A percentile compares a stretch with the other conserved stretches of the same genome.
Evolutionary conservation across 2,113 vertebrate species (phyloP).

Genomic region (Sebastes fasciatus): DNA sequence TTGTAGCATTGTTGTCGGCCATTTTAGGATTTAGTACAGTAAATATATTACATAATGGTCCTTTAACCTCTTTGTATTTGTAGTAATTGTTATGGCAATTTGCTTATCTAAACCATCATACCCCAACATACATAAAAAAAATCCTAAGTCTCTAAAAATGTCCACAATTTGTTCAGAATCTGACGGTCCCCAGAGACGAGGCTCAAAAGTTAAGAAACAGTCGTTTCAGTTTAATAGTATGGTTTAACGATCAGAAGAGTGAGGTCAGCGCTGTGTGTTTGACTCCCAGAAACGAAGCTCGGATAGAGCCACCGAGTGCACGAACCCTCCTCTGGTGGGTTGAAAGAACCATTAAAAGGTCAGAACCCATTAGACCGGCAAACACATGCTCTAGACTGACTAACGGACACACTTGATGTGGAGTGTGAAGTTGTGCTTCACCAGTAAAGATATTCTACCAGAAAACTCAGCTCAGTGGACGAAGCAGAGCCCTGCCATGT

Average conservation of each 20-base stretch:
- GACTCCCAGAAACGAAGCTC: constrained; percentile 29
- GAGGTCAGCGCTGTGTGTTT: constrained; percentile 39
- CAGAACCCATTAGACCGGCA: constrained; percentile 48
- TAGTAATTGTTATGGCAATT: neutral
- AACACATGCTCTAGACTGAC: constrained; percentile 40
- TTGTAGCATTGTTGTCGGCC: too few relatives aligned
- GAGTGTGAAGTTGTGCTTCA: constrained; percentile 26
- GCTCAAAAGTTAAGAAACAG: constrained; percentile 39
- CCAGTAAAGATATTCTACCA: constrained; percentile 3
- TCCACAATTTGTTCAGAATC: neutral
- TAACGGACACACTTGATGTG: constrained; percentile 18
- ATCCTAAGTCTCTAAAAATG: neutral
- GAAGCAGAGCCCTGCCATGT: neutral
- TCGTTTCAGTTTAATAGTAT: constrained; percentile 45
- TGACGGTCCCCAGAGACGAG: neutral
- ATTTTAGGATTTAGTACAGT: too few relatives aligned
- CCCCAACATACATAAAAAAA: neutral
- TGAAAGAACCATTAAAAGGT: constrained; percentile 54
- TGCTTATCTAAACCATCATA: neutral
- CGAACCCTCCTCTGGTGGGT: constrained; percentile 36
- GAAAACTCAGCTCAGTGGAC: neutral
- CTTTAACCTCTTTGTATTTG: neutral
- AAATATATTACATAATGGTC: too few relatives aligned
- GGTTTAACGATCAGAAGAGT: constrained; percentile 41
- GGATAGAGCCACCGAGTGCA: constrained; percentile 24